These are phyloP conservation scores for Mya arenaria DNA, from an alignment of 1,140 invertebrate genomes.

Conservation along the genomic window DNA sequence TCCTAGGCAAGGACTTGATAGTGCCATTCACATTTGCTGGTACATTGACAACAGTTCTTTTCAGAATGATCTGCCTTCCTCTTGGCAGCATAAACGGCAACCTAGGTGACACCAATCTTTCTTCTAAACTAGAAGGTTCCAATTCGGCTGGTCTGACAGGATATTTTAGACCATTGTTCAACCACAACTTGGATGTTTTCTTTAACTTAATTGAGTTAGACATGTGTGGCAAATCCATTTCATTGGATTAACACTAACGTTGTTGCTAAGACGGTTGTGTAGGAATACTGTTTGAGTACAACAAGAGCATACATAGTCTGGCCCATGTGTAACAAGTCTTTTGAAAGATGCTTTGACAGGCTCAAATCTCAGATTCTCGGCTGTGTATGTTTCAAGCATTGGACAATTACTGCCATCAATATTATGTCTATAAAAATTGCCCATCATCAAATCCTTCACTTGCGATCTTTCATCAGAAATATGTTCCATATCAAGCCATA, in stretches of 20 bases:
- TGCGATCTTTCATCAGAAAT: too few relatives aligned
- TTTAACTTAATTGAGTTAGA: neutral
- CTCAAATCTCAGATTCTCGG: too few relatives aligned
- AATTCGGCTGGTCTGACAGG: slow-evolving; percentile 49
- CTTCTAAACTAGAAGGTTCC: slow-evolving; percentile 49
- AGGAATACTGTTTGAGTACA: slow-evolving; percentile 42
- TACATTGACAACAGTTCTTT: slow-evolving; percentile 60
- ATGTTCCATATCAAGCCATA: too few relatives aligned
- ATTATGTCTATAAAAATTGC: neutral
- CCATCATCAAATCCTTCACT: neutral
- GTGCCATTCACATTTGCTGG: slow-evolving; percentile 53
- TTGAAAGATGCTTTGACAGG: neutral
- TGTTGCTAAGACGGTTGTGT: neutral
- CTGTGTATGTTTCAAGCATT: too few relatives aligned
- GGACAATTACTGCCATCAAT: neutral
- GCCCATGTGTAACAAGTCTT: neutral
- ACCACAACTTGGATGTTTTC: slow-evolving; percentile 41
- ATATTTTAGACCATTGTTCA: slow-evolving; percentile 55
- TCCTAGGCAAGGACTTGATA: slow-evolving; percentile 49
- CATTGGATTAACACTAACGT: neutral
- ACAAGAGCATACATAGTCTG: slow-evolving; percentile 47
- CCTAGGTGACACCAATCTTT: slow-evolving; percentile 47
- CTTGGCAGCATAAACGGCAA: slow-evolving; percentile 62
- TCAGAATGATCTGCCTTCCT: slow-evolving; percentile 44
- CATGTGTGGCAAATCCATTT: slow-evolving; percentile 43